Percentiles rank a stretch among this genome's conserved stretches.
phyloP scores from a whole-genome alignment of 2,797 vertebrate species.

The Neosilurus hyrtlii region DNA sequence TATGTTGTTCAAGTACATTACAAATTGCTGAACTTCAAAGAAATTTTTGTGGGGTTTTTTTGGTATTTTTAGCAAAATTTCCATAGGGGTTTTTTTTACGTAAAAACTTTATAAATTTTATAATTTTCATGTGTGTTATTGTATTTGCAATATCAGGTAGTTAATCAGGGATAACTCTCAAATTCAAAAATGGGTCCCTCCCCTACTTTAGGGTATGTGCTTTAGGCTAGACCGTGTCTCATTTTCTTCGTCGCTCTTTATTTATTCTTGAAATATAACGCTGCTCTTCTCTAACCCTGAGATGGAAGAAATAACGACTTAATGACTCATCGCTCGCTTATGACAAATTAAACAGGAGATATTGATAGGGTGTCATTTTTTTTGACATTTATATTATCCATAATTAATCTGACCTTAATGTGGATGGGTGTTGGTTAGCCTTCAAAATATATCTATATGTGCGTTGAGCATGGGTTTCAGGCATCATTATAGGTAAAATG shows the following conservation, averaged over 20 bases:
- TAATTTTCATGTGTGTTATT: no score
- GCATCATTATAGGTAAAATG: constrained; percentile 51
- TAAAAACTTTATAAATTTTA: no score
- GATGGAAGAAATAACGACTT: neutral
- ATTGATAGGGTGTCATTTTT: constrained; percentile 27
- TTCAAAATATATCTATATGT: constrained; percentile 23
- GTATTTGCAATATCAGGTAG: no score
- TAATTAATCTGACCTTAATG: constrained; percentile 50
- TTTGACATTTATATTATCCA: constrained; percentile 23
- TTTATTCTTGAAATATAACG: neutral
- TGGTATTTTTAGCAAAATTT: no score
- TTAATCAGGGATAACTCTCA: no score
- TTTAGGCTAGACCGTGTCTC: neutral
- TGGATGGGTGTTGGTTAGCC: constrained; percentile 21
- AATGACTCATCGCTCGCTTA: neutral
- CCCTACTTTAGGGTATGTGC: no score
- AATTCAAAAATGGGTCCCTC: no score
- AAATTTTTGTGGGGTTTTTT: no score
- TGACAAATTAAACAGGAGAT: neutral
- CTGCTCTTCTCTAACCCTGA: neutral
- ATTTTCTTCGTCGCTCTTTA: neutral
- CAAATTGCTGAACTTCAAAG: no score
- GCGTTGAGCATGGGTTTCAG: constrained; percentile 42
- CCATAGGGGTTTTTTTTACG: no score
- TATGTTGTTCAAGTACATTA: no score